Evolutionary conservation across 2,113 vertebrate species (phyloP).

Genomic region (Pycnonotus jocosus): DNA sequence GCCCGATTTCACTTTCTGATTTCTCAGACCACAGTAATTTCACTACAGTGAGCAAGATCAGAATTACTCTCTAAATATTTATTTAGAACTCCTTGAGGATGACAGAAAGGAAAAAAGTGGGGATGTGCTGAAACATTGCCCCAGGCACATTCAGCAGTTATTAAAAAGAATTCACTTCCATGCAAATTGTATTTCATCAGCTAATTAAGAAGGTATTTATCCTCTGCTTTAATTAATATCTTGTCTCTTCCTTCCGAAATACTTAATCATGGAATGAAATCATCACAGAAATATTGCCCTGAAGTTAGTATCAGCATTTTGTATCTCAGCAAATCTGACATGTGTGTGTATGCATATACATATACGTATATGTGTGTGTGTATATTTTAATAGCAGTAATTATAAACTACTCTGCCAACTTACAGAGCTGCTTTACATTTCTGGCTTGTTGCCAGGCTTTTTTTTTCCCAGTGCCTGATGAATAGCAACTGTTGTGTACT

Average conservation of each 20-base stretch:
- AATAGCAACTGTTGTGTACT: slow-evolving; percentile 70
- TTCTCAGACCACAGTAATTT: neutral
- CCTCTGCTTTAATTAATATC: slow-evolving; percentile 74
- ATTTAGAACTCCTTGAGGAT: slow-evolving; percentile 11
- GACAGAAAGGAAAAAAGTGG: slow-evolving; percentile 13
- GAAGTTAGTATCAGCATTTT: slow-evolving; percentile 60
- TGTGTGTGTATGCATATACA: neutral
- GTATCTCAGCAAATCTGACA: slow-evolving; percentile 68
- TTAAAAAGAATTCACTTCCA: slow-evolving; percentile 61
- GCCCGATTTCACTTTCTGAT: neutral
- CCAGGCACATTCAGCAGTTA: slow-evolving; percentile 23
- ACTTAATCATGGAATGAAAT: slow-evolving; percentile 73
- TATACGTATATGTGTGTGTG: neutral
- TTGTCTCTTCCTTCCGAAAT: slow-evolving; percentile 70
- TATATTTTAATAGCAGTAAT: slow-evolving; percentile 76
- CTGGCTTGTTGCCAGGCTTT: slow-evolving; percentile 65
- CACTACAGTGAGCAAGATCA: neutral
- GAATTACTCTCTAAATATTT: neutral
- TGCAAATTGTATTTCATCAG: slow-evolving; percentile 69
- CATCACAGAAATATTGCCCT: slow-evolving; percentile 68
- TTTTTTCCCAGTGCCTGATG: slow-evolving; percentile 55
- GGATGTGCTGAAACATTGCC: neutral
- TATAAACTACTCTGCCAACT: slow-evolving; percentile 76
- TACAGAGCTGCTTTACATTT: slow-evolving; percentile 74
- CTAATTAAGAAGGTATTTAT: slow-evolving; percentile 74